Base-by-base conservation (phyloP, 2,888 invertebrate genomes). In the Eremobia ochroleuca region DNA sequence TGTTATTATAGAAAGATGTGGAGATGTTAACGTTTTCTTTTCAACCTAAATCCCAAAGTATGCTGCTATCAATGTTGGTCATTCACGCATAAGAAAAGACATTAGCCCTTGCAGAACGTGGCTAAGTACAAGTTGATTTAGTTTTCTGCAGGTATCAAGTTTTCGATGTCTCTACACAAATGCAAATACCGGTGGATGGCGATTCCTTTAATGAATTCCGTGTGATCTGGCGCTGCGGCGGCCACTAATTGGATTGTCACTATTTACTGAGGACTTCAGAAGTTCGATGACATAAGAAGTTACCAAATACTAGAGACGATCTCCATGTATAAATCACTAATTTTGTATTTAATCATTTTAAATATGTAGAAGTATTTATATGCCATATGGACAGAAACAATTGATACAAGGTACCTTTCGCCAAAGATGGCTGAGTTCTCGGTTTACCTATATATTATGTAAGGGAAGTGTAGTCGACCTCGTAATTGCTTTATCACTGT, bases 191-290 rank as follows among this genome's bases (percentile, higher is more conserved):
- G 11, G 43, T 69, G n/a, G 18, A 15, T 61, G 65, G 21, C 61
- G 31, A 75, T 79, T 58, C 70, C 70, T 81, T 67, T 82, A 79
- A 84, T 84, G 28, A 78, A 81, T 75, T 85, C 75, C 28, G 58
- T 76, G 61, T 81, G 66, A 85, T 78, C 71, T 73, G 64, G 37
- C 28, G 25, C 61, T 73, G 71, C 13, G 40, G 70, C 62, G 43
- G 18, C 25, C 3, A 28, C 55, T 80, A 72, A 67, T 70, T 74
- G 37, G 37, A 52, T 76, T 55, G 49, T 65, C 70, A 52, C 52
- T 67, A 67, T 73, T 75, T 66, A 73, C 52, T 43, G 18, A 28
- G n/a, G 15, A 61, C n/a, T 59, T 72, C 25, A 15, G 18, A 66
- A 25, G 52, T 49, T 49, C 21, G 28, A 67, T 28, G 13, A 8